phyloP scores from a whole-genome alignment of 1,140 invertebrate species.

The Bombus sibiricus region DNA sequence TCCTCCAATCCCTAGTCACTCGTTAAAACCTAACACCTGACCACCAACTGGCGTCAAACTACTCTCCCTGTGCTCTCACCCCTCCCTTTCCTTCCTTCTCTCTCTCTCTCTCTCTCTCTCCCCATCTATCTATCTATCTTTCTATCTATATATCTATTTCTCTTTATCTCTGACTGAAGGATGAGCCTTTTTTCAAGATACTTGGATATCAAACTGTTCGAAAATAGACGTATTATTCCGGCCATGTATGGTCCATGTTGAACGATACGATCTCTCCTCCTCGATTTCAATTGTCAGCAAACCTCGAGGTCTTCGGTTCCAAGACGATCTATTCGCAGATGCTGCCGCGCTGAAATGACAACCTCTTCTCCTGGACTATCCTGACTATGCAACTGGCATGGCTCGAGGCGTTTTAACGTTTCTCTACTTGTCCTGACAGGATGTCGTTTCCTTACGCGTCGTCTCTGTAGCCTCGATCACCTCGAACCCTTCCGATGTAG shows the following conservation, averaged over 20 bases:
- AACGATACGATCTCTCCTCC: neutral
- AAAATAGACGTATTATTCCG: constrained; percentile 8
- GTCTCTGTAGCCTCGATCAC: constrained; percentile 63
- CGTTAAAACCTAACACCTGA: constrained; percentile 34
- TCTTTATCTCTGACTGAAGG: neutral
- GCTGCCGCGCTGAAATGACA: constrained; percentile 33
- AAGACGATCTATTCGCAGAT: constrained; percentile 4
- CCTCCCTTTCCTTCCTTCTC: neutral
- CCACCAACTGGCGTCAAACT: neutral
- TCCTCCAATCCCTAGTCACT: constrained; percentile 4
- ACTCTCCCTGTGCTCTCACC: neutral
- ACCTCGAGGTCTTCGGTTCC: constrained; percentile 1
- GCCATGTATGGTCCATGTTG: neutral
- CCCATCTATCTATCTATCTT: neutral
- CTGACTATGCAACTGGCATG: constrained; percentile 19
- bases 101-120: neutral
- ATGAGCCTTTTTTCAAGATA: neutral
- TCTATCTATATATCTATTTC: neutral
- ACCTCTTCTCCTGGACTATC: constrained; percentile 11
- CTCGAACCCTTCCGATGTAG: constrained; percentile 65
- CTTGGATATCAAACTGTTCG: neutral
- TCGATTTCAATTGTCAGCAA: constrained; percentile 10
- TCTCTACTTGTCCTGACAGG: constrained; percentile 31
- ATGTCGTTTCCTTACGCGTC: constrained; percentile 26
- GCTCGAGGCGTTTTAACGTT: constrained; percentile 27